Evolutionary conservation across 2,888 invertebrate genomes (phyloP), one percentile per base, ranked within the genome.

Genomic region (Drosophila neonasuta): DNA sequence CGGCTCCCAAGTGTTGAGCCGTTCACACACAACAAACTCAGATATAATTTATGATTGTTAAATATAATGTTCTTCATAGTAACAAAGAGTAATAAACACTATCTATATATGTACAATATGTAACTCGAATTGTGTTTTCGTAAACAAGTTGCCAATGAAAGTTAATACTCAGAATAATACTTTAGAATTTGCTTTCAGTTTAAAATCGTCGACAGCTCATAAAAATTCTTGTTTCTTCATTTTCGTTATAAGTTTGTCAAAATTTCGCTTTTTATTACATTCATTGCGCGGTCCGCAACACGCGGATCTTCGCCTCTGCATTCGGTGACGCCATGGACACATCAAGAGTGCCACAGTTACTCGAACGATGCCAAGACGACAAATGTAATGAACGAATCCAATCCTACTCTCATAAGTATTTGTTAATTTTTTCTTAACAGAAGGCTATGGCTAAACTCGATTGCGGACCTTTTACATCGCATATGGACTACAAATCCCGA

Each of bases 401-500:
- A 24, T 24, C 13, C 46, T 13, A 8, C 29, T 15, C n/a, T 3
- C 6, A 46, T 5, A 46, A 36, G 10, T 24, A 24, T 2, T 41
- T 30, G 13, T 3, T 11, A 29, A 15, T 29, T 49, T 13, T 24
- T 11, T 3, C 39, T 6, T 8, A 56, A 50, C 9, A 46, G 20
- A 2, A 45, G 3, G 13, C 46, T 4, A 10, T 34, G 8, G 10
- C 49, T 3, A 39, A 7, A 6, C 8, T 66, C 24, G 80, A 85
- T 51, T 59, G 63, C 1, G 85, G 85, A 0, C 80, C 80, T 0
- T 85, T 74, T 24, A 15, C 42, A 11, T 92, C 96, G 1, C 95
- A 96, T 66, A 92, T 99, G 87, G 97, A 99, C 87, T 98, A 99
- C 91, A 95, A 98, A 90, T 97, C 97, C 91, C 94, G 95, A 34